phyloP scores from a whole-genome alignment of 2,113 vertebrate genomes.

The Origma solitaria region DNA sequence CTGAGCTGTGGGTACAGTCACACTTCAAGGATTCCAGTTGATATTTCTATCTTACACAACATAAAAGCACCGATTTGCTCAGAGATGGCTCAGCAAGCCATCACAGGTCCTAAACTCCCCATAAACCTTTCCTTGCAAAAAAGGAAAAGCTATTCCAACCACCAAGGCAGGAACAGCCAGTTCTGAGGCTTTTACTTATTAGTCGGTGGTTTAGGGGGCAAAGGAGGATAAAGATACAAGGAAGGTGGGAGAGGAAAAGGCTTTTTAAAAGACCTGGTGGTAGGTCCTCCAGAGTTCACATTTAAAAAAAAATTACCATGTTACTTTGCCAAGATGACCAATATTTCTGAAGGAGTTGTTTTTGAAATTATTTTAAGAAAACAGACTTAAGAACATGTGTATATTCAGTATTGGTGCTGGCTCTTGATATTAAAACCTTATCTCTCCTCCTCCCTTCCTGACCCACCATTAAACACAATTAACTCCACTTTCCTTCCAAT shows the following conservation, averaged over 20 bases:
- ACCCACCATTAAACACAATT: background rate
- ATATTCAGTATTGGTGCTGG: background rate
- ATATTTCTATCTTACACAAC: background rate
- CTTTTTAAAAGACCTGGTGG: background rate
- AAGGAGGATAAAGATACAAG: background rate
- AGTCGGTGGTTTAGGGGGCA: background rate
- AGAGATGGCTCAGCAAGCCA: background rate
- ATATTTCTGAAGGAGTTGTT: background rate
- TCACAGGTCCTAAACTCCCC: background rate
- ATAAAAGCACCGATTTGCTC: background rate
- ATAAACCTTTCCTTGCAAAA: background rate
- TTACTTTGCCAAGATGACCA: background rate
- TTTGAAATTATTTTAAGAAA: background rate
- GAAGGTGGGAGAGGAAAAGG: rapidly evolving
- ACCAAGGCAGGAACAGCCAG: background rate
- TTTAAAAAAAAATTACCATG: background rate
- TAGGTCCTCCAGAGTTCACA: background rate
- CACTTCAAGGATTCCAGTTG: rapidly evolving
- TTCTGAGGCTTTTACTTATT: background rate
- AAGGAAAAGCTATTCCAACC: background rate
- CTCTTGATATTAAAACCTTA: background rate
- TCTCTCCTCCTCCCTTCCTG: background rate
- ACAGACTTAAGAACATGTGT: background rate
- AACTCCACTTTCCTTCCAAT: conserved; percentile 9
- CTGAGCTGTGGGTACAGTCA: background rate